Evolutionary conservation across 1,140 invertebrate genomes (phyloP), one percentile per base, ranked within the genome.

Genomic region (Gerris buenoi): DNA sequence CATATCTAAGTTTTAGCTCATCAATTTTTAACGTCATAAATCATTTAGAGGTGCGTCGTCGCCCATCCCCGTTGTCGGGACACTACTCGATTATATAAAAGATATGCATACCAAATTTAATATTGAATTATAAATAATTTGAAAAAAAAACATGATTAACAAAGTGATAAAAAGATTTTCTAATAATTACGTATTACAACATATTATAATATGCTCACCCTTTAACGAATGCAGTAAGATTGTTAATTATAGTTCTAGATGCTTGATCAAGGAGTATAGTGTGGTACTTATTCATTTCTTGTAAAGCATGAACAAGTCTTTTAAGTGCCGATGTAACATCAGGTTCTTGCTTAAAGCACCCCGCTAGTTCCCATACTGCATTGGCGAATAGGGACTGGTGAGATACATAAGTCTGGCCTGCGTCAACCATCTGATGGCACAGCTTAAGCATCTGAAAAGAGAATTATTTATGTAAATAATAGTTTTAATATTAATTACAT

Each of bases 221-320:
- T 84, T 90, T 93, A 25, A 95, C 84, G 77, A 96, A 95, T 69
- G 86, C 84, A 67, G 83, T 88, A 68, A 96, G 82, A 82, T 93
- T 94, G 78, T 91, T 93, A 22, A 91, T 80, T 64, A 97, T 85
- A 66, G 91, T 92, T 73, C 91, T 82, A 57, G 90, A 90, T 13
- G 91, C 90, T 79, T 95, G 93, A 77, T 96, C 93, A 71, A 95
- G 78, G 26, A 96, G 79, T 69, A 90, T 95, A 5, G 86, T 87
- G 71, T 94, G 91, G 76, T 92, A 95, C 75, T 95, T 95, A 74
- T 89, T 88, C 85, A 93, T 90, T 80, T 94, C 90, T 80, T 90
- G 84, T 15, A 92, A 77, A 65, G 84, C 82, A 74, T 88, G 85
- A 65, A 88, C 88, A 68, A 90, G 79, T 74, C 88, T 85, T 72